phyloP scores from a whole-genome alignment of 2,888 invertebrate genomes.

The Idaea straminata region DNA sequence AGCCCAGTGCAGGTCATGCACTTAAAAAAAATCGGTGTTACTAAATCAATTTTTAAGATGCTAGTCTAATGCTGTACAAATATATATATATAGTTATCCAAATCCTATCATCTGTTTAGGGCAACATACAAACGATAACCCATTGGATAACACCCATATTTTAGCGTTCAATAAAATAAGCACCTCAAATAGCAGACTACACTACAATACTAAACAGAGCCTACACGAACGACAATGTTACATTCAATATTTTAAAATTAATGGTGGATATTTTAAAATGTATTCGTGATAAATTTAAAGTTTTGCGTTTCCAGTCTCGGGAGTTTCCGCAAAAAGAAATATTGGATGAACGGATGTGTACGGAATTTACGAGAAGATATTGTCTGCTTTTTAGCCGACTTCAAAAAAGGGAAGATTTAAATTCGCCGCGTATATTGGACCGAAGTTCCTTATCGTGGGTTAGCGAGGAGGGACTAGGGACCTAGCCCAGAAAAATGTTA shows the following conservation, averaged over 20 bases:
- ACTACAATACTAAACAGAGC: too few relatives aligned
- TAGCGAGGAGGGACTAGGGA: too few relatives aligned
- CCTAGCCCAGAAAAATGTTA: too few relatives aligned
- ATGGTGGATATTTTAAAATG: constrained; percentile 54
- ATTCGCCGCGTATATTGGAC: too few relatives aligned
- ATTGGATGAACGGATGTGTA: constrained; percentile 26
- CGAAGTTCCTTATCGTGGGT: neutral
- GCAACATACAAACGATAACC: neutral
- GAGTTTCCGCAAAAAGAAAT: constrained; percentile 18
- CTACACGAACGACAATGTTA: constrained; percentile 24
- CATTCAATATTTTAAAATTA: constrained; percentile 49
- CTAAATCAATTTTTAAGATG: too few relatives aligned
- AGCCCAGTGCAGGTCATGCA: too few relatives aligned
- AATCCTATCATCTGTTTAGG: neutral
- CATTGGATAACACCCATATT: constrained; percentile 9
- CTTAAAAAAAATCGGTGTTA: too few relatives aligned
- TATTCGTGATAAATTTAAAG: constrained; percentile 72
- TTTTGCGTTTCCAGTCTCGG: constrained; percentile 49
- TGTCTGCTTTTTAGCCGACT: neutral
- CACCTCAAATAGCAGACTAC: neutral
- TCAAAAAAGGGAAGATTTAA: too few relatives aligned
- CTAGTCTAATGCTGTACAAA: neutral
- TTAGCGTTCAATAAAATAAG: neutral
- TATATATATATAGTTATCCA: neutral
- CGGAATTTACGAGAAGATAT: constrained; percentile 42